A percentile compares a stretch with the other conserved stretches of the same genome.
Evolutionary conservation across 2,797 vertebrate genomes (phyloP).

Genomic region (Aselliscus stoliczkanus): DNA sequence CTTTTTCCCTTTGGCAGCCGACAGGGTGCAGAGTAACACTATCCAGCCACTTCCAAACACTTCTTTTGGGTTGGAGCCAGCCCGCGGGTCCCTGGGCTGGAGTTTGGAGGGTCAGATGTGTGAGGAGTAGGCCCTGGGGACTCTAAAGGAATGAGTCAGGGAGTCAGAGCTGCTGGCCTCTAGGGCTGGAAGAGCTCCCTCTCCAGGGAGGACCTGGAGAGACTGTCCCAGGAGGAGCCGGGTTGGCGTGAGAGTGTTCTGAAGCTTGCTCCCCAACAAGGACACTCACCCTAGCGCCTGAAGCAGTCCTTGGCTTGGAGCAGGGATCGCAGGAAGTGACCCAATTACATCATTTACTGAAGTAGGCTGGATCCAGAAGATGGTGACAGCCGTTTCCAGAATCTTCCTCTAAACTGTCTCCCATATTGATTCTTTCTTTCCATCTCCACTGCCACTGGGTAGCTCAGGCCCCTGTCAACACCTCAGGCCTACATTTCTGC

Average conservation of each 20-base stretch:
- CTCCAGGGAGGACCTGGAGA: not conserved
- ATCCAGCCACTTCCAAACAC: not conserved
- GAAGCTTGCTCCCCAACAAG: not conserved
- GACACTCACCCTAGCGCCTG: not conserved
- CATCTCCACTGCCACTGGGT: not conserved
- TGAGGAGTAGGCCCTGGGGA: not conserved
- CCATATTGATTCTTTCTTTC: conserved; percentile 58
- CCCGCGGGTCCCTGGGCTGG: not conserved
- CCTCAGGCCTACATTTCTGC: not conserved
- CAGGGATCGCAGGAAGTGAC: conserved; percentile 39
- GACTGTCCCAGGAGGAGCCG: not conserved
- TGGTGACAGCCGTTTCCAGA: conserved; percentile 26
- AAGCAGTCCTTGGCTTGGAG: not conserved
- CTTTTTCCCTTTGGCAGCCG: not conserved
- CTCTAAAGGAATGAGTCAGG: not conserved
- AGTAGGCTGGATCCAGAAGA: conserved; percentile 25
- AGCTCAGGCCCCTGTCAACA: conserved; percentile 27
- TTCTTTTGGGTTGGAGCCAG: not conserved
- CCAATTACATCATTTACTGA: conserved; percentile 44
- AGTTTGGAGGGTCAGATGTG: not conserved
- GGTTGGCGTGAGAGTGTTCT: not conserved
- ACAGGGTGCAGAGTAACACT: not conserved
- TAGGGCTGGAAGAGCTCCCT: not conserved
- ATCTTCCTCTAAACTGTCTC: conserved; percentile 27
- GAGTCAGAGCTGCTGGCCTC: not conserved